A percentile compares a stretch with the other conserved stretches of the same genome.
phyloP scores from a whole-genome alignment of 2,113 vertebrate genomes.

The Dasyurus viverrinus region DNA sequence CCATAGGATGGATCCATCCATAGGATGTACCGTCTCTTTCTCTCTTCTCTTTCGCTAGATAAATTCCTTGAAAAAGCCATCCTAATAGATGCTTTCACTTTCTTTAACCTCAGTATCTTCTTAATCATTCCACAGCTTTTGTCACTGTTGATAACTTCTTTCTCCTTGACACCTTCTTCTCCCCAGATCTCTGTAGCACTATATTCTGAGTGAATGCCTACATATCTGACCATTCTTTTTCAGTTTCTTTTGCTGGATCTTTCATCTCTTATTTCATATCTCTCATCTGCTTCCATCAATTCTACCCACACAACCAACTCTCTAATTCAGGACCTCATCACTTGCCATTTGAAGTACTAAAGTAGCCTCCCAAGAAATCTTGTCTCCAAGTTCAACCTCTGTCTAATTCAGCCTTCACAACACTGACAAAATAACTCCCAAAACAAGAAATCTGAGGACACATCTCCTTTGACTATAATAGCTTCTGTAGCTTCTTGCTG shows the following conservation, averaged over 20 bases:
- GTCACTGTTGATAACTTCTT: not conserved
- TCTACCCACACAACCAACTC: not conserved
- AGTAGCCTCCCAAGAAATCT: not conserved
- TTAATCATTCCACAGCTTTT: not conserved
- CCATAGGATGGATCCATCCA: too few relatives aligned
- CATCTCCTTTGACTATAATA: not conserved
- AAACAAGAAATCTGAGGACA: not conserved
- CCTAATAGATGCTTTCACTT: not conserved
- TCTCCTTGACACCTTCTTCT: not conserved
- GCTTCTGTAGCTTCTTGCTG: not conserved
- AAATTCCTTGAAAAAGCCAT: not conserved
- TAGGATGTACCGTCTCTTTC: not conserved
- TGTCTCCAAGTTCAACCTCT: not conserved
- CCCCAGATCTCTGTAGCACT: not conserved
- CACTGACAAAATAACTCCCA: not conserved
- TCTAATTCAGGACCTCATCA: not conserved
- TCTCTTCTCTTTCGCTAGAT: not conserved
- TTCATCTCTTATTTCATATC: not conserved
- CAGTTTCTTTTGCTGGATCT: not conserved
- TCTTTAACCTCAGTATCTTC: not conserved
- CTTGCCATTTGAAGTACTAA: not conserved
- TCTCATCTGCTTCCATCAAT: not conserved
- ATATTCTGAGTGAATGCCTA: not conserved
- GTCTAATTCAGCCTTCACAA: not conserved
- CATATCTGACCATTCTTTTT: not conserved